Evolutionary conservation across 2,113 vertebrate species (phyloP), one percentile per base, ranked within the genome.

Genomic region (Leptosomus discolor): DNA sequence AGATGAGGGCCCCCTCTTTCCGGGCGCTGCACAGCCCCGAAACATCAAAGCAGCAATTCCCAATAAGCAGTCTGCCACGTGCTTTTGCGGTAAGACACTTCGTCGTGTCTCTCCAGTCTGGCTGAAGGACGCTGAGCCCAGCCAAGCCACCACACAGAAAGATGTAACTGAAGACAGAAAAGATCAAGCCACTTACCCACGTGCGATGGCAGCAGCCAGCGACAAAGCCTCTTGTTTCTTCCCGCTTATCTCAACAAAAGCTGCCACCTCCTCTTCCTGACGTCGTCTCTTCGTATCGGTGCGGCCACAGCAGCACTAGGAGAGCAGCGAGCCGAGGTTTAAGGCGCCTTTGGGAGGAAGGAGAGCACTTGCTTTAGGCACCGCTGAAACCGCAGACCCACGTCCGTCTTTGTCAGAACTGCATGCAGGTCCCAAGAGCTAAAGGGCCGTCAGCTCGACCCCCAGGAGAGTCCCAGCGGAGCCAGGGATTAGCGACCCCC

Each of bases 141-240:
- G n/a, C 22, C 46, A 23, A 68, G 39, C 2, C 34, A 29, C 46
- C 3, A 3, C 0, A 16, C 46, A 70, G 24, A 27, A 29, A 77
- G 54, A 36, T 6, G 48, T 2, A 50, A n/a, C 4, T 8, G 16
- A 63, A 77, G 21, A n/a, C 63, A 51, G 3, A 32, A 85, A n/a
- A 39, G 39, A 75, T 32, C 30, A 36, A 85, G 65, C 39, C 85
- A 93, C 96, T 96, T 45, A 97, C 96, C 96, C 57, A 18, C 69
- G 3, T 32, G 89, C n/a, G 13, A 37, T 2, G 64, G 91, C 46
- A 86, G 57, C 51, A 37, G 51, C 9, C 89, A 64, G 60, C 73
- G 43, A 17, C 32, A 34, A 58, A 89, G 43, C 34, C 39, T 82
- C 77, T 53, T 46, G 50, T 6, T 82, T 64, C 78, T 30, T 36